phyloP scores from a whole-genome alignment of 2,797 vertebrate species.

The Enteromius fasciolatus region DNA sequence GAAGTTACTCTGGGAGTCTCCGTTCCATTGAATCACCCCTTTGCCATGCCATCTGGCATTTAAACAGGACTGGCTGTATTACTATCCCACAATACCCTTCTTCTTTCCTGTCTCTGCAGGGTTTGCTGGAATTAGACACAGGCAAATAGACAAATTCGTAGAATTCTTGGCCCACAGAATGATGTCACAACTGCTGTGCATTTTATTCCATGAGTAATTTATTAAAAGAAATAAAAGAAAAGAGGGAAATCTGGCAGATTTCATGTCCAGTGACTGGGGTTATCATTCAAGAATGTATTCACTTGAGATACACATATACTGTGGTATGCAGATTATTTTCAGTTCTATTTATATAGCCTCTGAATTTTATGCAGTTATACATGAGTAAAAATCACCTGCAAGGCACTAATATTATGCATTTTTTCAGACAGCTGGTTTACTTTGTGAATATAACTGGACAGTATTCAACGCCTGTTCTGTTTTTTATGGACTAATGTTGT shows the following conservation, averaged over 20 bases:
- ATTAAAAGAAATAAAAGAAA: slow-evolving; percentile 34
- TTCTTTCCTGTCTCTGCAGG: slow-evolving; percentile 56
- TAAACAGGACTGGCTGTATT: slow-evolving; percentile 61
- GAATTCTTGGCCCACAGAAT: slow-evolving; percentile 63
- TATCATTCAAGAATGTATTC: background rate
- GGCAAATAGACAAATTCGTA: slow-evolving; percentile 57
- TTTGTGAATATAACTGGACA: background rate
- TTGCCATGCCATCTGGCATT: slow-evolving; percentile 64
- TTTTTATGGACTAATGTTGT: background rate
- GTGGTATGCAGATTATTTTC: background rate
- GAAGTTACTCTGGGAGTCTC: slow-evolving; percentile 53
- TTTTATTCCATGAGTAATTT: slow-evolving; percentile 48
- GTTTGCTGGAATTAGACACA: slow-evolving; percentile 23
- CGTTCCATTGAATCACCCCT: slow-evolving; percentile 65
- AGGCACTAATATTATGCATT: background rate
- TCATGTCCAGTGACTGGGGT: background rate
- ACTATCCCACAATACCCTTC: slow-evolving; percentile 56
- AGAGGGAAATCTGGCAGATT: background rate
- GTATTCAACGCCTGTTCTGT: background rate
- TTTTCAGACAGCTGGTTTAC: background rate
- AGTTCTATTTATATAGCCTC: background rate
- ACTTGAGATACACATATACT: background rate
- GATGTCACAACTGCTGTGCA: slow-evolving; percentile 51
- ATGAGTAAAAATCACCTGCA: background rate
- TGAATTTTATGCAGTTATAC: slow-evolving; percentile 13